Evolutionary conservation across 2,113 vertebrate genomes (phyloP).

Genomic region (Cyrtonyx montezumae): DNA sequence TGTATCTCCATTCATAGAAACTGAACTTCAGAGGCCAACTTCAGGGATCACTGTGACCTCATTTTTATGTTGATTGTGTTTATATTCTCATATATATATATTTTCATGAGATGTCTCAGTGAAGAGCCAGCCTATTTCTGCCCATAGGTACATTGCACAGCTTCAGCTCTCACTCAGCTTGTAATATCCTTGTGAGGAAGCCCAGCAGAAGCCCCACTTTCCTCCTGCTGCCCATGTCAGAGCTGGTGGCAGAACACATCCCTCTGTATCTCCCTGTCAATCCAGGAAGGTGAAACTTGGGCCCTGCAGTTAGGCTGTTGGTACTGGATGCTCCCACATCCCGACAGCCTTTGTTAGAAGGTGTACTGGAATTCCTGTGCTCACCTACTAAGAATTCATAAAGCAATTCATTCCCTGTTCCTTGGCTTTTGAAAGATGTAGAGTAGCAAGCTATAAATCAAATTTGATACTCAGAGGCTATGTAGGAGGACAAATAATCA

Average conservation of each 20-base stretch:
- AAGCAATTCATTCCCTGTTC: not conserved
- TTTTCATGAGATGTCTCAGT: not conserved
- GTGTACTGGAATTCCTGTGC: not conserved
- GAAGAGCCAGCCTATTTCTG: not conserved
- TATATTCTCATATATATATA: not conserved
- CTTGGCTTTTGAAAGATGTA: not conserved
- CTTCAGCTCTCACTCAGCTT: not conserved
- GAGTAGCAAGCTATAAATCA: not conserved
- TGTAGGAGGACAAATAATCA: constrained; percentile 10
- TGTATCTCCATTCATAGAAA: not conserved
- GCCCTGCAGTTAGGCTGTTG: too few relatives aligned
- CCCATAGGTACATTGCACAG: fast-evolving
- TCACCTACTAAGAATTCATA: not conserved
- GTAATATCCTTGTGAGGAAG: not conserved
- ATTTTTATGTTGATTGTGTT: not conserved
- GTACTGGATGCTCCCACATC: not conserved
- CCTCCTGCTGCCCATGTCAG: not conserved
- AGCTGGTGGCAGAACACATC: not conserved
- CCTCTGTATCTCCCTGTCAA: not conserved
- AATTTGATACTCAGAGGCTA: not conserved
- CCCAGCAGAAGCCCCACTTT: not conserved
- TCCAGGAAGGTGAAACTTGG: not conserved
- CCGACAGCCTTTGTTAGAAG: not conserved
- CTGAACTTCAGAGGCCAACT: not conserved
- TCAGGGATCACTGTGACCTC: not conserved